Base-by-base conservation (phyloP, 2,888 invertebrate species). In the Blastobasis adustella region DNA sequence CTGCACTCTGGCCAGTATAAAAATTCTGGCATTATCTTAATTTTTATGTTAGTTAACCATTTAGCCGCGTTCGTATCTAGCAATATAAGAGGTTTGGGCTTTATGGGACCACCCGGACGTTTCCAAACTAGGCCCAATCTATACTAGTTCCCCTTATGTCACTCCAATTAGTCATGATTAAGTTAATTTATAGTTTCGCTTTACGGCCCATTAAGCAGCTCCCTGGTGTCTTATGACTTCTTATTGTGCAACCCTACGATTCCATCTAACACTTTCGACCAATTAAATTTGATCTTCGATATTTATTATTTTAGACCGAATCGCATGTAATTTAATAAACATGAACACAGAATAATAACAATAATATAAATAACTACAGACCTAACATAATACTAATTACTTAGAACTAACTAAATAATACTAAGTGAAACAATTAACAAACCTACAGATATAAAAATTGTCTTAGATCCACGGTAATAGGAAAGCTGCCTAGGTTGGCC, bases 101-200 rank as follows among this genome's bases (percentile, higher is more conserved):
- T 75, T 71, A 74, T 62, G 69, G 66, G 85, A 84, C 87, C 86
- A 85, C 86, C 85, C 84, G 76, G 68, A 60, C 54, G 58, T 57
- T 63, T 61, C 58, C 59, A 56, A 61, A 58, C 58, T 61, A 57
- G 61, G 56, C 58, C 62, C 59, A 60, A 63, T 61, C 54, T 61
- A 60, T 65, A 59, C 62, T 42, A 42, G 61, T 64, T 66, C 66
- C 73, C 71, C 69, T 67, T 71, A 71, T 76, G 73, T 76, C 73
- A 73, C 66, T 73, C 71, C 79, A 85, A 87, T 87, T 87, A 83
- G 83, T 82, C 79, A 82, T 80, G 83, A 87, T 87, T 82, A 86
- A 80, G 71, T 80, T 76, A 84, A 86, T 88, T 86, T 86, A 86
- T 87, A 73, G 77, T 70, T 76, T 73, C 68, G 71, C 83, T 85